Percentiles rank a stretch among this genome's conserved stretches.
These are phyloP conservation scores for Colletes gigas DNA, from an alignment of 1,140 invertebrate genomes.

Conservation along the genomic window DNA sequence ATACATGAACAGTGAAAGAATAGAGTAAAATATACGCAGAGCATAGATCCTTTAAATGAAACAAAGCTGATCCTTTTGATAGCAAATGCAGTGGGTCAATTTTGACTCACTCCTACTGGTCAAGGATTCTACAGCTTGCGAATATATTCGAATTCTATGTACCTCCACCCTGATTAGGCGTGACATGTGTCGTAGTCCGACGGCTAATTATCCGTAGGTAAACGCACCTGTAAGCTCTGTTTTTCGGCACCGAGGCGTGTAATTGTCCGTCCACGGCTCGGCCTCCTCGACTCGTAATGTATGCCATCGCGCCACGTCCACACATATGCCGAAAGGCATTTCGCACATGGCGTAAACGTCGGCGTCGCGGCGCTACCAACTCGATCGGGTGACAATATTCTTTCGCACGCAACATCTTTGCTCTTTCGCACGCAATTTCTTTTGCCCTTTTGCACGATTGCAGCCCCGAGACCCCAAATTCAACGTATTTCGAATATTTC, in stretches of 20 bases:
- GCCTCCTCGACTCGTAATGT: constrained; percentile 37
- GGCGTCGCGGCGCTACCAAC: background rate
- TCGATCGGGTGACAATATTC: background rate
- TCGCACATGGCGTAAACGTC: constrained; percentile 16
- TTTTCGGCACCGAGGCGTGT: constrained; percentile 46
- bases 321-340: constrained; percentile 54
- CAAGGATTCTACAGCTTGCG: no score
- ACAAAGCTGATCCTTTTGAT: no score
- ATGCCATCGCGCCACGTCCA: constrained; percentile 37
- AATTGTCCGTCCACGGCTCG: constrained; percentile 42
- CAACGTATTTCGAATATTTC: background rate
- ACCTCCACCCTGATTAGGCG: constrained; percentile 9
- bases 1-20: no score
- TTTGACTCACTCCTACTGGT: no score
- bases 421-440: background rate
- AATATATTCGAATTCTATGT: no score
- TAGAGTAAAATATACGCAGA: no score
- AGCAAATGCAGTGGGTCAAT: no score
- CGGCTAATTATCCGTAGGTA: constrained; percentile 45
- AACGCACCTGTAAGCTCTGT: constrained; percentile 67
- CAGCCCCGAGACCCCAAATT: background rate
- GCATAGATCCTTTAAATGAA: no score
- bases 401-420: background rate
- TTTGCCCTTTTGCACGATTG: background rate
- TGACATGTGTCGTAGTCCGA: constrained; percentile 43